Percentiles rank a stretch among this genome's conserved stretches.
Evolutionary conservation across 2,113 vertebrate genomes (phyloP).

Genomic region (Anas platyrhynchos): DNA sequence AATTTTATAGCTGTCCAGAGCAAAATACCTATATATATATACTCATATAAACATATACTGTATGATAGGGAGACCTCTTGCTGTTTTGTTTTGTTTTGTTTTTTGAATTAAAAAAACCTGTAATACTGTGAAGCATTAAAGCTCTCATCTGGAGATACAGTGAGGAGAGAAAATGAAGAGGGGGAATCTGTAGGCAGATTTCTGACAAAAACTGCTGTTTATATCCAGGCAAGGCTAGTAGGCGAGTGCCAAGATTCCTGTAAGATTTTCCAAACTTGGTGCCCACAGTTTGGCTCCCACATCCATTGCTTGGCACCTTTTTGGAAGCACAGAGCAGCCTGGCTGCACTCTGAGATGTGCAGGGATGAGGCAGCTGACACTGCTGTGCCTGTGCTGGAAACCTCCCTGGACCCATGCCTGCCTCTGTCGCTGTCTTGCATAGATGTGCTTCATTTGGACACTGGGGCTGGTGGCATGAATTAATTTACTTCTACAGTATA

Average conservation of each 20-base stretch:
- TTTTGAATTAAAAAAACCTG: neutral
- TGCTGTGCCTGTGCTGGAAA: neutral
- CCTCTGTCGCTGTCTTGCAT: neutral
- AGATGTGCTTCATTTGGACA: neutral
- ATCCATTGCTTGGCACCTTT: neutral
- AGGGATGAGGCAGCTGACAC: neutral
- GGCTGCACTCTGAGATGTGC: neutral
- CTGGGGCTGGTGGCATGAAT: neutral
- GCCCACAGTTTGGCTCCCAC: neutral
- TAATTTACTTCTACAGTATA: neutral
- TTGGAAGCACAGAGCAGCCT: neutral
- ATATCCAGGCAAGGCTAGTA: neutral
- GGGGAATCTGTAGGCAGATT: slow-evolving; percentile 29
- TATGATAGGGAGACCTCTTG: neutral
- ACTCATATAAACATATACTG: neutral
- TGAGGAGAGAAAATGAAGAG: slow-evolving; percentile 29
- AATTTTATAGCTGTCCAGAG: neutral
- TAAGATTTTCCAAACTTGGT: neutral
- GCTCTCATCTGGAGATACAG: neutral
- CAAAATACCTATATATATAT: neutral
- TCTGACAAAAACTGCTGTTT: slow-evolving; percentile 45
- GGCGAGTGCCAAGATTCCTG: neutral
- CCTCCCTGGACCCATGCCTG: fast-evolving
- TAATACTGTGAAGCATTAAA: neutral
- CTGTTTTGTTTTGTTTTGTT: neutral